Evolutionary conservation across 2,113 vertebrate genomes (phyloP), one percentile per base, ranked within the genome.

Genomic region (Scartelaos histophorus): DNA sequence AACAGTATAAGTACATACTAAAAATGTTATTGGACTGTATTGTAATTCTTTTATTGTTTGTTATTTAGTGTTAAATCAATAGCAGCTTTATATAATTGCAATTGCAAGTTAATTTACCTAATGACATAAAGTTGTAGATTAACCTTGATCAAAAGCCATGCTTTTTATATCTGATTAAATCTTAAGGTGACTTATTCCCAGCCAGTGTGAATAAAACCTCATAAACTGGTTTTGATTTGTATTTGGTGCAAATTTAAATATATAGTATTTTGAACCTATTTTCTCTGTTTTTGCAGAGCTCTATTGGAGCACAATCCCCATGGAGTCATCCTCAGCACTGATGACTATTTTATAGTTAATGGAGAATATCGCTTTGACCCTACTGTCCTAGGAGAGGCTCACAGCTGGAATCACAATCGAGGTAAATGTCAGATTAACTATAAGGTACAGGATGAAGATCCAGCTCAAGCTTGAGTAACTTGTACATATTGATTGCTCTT

Each of bases 381-480:
- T 0, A 46, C 79, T 71, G 88, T 82, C 56, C 91, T 99, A 77
- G 93, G 89, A 74, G 94, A 97, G 80, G 97, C 98, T 34, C 97
- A 98, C 75, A 94, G 95, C 16, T 99, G 97, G 97, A 99, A 97
- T 85, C 95, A 96, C 74, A 93, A 93, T 72, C 92, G 93, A 95
- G 97, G 97, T 97, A 90, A 93, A 75, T 25, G 21, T 64, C n/a
- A 54, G 15, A 35, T 16, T 62, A 34, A 76, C 7, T 67, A 17
- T 35, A 69, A 15, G 22, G 24, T 53, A 19, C 12, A 68, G 22
- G 12, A 46, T 13, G 22, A 46, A 71, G 45, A 13, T 43, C 38
- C 7, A 58, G 13, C 11, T 65, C 11, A 66, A 64, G 38, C 38
- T 43, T 7, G 38, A 7, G 1, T 43, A 43, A 43, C 9, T 10